A percentile compares a stretch with the other conserved stretches of the same genome.
phyloP scores from a whole-genome alignment of 2,888 invertebrate species.

The Argynnis bischoffii region DNA sequence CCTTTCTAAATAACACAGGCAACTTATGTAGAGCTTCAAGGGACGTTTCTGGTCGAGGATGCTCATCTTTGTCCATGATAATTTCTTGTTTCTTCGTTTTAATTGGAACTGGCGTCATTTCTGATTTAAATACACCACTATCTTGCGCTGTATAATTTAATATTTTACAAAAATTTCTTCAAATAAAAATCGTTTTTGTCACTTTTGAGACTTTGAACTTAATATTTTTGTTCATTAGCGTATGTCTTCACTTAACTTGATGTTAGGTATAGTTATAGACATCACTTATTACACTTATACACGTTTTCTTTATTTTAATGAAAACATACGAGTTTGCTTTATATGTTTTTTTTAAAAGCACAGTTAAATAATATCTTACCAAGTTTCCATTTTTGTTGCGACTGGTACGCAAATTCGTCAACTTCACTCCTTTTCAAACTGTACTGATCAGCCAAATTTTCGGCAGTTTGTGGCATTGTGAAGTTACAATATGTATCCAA shows the following conservation, averaged over 20 bases:
- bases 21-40: constrained; percentile 92
- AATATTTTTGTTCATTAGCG: no score
- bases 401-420: constrained; percentile 92
- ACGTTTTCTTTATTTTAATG: no score
- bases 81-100: constrained; percentile 88
- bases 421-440: constrained; percentile 90
- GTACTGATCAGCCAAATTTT: constrained; percentile 92
- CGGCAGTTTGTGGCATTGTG: constrained; percentile 97
- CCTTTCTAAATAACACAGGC: constrained; percentile 94
- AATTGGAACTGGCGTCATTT: constrained; percentile 91
- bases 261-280: no score
- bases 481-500: constrained; percentile 95
- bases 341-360: neutral
- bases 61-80: constrained; percentile 93
- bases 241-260: no score
- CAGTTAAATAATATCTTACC: constrained; percentile 70
- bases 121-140: constrained; percentile 93
- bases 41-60: constrained; percentile 94
- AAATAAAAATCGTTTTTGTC: neutral
- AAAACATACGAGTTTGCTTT: no score
- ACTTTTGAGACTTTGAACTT: neutral
- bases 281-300: no score
- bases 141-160: constrained; percentile 86
- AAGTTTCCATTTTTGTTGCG: constrained; percentile 94
- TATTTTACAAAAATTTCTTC: neutral